Base-by-base conservation (phyloP, 2,888 invertebrate species). In the Odontocolon sp. region DNA sequence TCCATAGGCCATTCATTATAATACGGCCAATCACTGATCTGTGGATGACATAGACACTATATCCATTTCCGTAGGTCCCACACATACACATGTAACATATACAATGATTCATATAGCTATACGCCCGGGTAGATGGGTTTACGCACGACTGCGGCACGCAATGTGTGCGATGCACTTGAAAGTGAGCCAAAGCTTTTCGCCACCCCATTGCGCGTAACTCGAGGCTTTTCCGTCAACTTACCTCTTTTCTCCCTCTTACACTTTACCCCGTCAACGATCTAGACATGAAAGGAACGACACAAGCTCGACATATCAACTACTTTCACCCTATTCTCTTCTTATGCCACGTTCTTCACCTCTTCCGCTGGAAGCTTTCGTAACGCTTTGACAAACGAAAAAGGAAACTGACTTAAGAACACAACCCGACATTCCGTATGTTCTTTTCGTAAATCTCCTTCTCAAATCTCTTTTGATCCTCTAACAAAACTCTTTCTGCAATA, bases 141-240 rank as follows among this genome's bases (percentile, higher is more conserved):
- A 54, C 59, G 66, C 52, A 16, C 52, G 68, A 66, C 38, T 70
- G 63, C 66, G 28, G 28, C 70, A 64, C 75, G 64, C 75, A 75
- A 52, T 31, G 36, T 70, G 75, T 69, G 69, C 64, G 50, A 52
- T 75, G 69, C 64, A 69, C 64, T 75, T 75, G 75, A 75, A 70
- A 75, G 57, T 66, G 64, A 75, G 64, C 50, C 75, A 42, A 66
- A 75, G 64, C 75, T 70, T 75, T 70, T 52, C 69, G 38, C 57
- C 57, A 21, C 57, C 63, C 63, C 52, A 63, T 47, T 67, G 61
- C 40, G 47, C 16, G 63, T 38, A 26, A 69, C 63, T 38, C 57
- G 14, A 42, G 18, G 36, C 64, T 57, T 59, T 68, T 47, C 14
- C 64, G 31, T 47, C 57, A 31, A 57, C 69, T 57, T 31, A 5